Evolutionary conservation across 2,888 invertebrate species (phyloP), one percentile per base, ranked within the genome.

Genomic region (Rhyacophila evoluta): DNA sequence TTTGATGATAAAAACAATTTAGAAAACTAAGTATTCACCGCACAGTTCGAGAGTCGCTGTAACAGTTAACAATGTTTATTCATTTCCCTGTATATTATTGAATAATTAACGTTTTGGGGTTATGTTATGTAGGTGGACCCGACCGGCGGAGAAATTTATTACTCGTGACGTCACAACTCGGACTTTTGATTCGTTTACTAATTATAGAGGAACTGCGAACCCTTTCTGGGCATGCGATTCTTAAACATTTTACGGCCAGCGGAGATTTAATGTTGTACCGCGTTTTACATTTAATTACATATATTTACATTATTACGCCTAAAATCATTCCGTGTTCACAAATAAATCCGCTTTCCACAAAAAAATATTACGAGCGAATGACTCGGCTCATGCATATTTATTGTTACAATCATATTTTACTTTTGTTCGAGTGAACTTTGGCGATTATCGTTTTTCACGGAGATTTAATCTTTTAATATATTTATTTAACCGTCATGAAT

Each of bases 61-160:
- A 8, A 19, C 1, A 55, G 25, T 19, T 19, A 55, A 55, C 55
- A 55, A 55, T 55, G 55, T 55, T 55, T 55, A 55, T 55, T 55
- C 55, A 55, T 55, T 55, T 55, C 55, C 55, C 55, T 4, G 55
- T 55, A 55, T 55, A 55, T 55, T 55, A 55, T 55, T 55, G 55
- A 55, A 55, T 55, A 55, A 55, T 55, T 55, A 55, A 55, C 55
- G 55, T 55, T 55, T 55, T 55, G 55, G 55, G 55, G 55, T 55
- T 55, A 55, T 55, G 55, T 55, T 55, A 55, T 19, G 15, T 55
- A 55, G 15, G 55, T 15, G 19, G 25, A 55, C 15, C 55, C 25
- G 19, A 19, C 25, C 55, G 55, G 19, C 55, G 19, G 55, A 19
- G 41, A 55, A 55, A 55, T 55, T 55, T 55, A 55, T 55, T 19